Evolutionary conservation across 2,113 vertebrate species (phyloP).

Genomic region (Sigmodon hispidus): DNA sequence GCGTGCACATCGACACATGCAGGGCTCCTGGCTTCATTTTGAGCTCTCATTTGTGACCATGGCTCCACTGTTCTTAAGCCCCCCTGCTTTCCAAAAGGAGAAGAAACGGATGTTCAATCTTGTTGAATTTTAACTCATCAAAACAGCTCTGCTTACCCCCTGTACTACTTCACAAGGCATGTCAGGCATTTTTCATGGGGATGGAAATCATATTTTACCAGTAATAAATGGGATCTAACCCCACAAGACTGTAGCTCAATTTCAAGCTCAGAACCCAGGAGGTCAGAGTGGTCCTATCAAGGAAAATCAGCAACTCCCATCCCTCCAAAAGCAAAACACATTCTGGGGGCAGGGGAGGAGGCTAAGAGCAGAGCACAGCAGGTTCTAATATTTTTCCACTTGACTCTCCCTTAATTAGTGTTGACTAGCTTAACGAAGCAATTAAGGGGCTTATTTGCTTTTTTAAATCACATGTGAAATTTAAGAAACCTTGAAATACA

Average conservation of each 20-base stretch:
- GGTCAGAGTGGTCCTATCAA: slow-evolving; percentile 54
- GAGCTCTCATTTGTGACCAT: fast-evolving
- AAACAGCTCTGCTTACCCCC: slow-evolving; percentile 47
- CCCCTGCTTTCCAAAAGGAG: neutral
- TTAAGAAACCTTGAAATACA: slow-evolving; percentile 80
- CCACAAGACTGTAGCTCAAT: slow-evolving; percentile 64
- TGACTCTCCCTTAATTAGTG: slow-evolving; percentile 79
- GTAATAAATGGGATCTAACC: slow-evolving; percentile 40
- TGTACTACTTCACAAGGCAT: slow-evolving; percentile 5
- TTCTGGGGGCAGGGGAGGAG: slow-evolving; percentile 21
- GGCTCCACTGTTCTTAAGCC: neutral
- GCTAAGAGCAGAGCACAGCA: slow-evolving; percentile 64
- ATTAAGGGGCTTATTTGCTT: slow-evolving; percentile 82
- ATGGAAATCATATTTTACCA: slow-evolving; percentile 63
- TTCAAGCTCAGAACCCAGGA: slow-evolving; percentile 69
- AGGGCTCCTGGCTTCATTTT: neutral
- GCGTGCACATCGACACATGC: fast-evolving
- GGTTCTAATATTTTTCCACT: slow-evolving; percentile 79
- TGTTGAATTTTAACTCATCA: slow-evolving; percentile 41
- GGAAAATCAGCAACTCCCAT: slow-evolving; percentile 51
- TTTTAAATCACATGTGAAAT: slow-evolving; percentile 80
- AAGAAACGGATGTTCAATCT: neutral
- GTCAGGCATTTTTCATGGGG: slow-evolving; percentile 49
- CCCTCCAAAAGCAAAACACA: slow-evolving; percentile 30
- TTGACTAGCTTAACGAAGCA: slow-evolving; percentile 83